Percentiles rank a stretch among this genome's conserved stretches.
These are phyloP conservation scores for Anolis sagrei DNA, from an alignment of 2,113 vertebrate genomes.

Conservation along the genomic window DNA sequence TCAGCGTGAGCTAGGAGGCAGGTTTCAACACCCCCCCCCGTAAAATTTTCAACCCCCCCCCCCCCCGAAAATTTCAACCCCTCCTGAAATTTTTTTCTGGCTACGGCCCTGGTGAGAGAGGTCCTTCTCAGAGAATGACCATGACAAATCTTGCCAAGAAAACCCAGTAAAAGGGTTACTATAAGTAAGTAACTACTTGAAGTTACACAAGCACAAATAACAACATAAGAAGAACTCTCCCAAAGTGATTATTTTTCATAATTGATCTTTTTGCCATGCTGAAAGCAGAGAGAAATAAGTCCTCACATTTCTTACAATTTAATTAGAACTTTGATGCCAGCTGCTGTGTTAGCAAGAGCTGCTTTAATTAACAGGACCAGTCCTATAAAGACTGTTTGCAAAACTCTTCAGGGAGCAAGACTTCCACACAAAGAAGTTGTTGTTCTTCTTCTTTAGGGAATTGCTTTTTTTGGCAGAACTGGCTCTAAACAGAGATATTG, in stretches of 20 bases:
- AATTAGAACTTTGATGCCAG: slow-evolving; percentile 27
- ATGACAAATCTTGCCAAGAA: no score
- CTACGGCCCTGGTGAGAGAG: no score
- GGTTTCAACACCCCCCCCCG: no score
- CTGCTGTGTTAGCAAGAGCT: not conserved
- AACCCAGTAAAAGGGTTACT: no score
- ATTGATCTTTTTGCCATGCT: not conserved
- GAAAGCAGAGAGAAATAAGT: slow-evolving; percentile 31
- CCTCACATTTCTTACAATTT: not conserved
- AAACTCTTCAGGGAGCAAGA: not conserved
- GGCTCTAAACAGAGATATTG: not conserved
- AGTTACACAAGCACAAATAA: no score
- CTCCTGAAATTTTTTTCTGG: no score
- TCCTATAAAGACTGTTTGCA: not conserved
- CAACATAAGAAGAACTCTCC: no score
- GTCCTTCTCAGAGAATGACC: no score
- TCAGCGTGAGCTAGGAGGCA: no score
- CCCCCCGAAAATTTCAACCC: no score
- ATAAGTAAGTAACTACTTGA: no score
- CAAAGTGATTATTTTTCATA: not conserved
- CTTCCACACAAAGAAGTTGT: not conserved
- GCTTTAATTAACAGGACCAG: rapidly evolving
- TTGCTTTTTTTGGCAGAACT: not conserved
- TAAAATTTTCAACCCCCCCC: no score
- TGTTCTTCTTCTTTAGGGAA: not conserved